Evolutionary conservation across 2,797 vertebrate species (phyloP), one percentile per base, ranked within the genome.

Genomic region (Neosalanx taihuensis): DNA sequence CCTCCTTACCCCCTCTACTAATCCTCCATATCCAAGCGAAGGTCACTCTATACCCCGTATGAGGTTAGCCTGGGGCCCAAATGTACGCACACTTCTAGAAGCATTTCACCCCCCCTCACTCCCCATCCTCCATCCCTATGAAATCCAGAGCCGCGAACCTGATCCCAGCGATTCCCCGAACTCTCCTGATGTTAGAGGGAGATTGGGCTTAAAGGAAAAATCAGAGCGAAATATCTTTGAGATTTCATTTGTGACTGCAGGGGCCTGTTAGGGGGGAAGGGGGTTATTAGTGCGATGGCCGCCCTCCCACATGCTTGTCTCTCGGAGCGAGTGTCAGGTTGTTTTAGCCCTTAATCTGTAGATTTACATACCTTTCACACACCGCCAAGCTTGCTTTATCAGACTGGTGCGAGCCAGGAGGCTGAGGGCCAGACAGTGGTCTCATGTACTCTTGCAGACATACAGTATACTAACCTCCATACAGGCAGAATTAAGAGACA

Each of bases 261-360:
- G 18, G 65, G n/a, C 15, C 20, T 10, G 53, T 30, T 10, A 26
- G 23, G 37, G 18, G 57, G 56, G 20, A 46, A 33, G 56, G n/a
- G 30, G 5, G 20, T 49, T 57, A 23, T 64, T 31, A 56, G 31
- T 56, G 41, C 15, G 51, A 56, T 56, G 61, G 18, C 6, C 31
- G 20, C 46, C 31, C 53, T 66, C 12, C 9, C 31, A 31, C 12
- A 49, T 31, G 33, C 63, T 35, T 56, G 31, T 56, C 64, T 72
- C 64, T 46, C 6, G 23, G 65, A 46, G 20, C 33, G 6, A 57
- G 31, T 65, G 64, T 58, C 13, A 13, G 49, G 70, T 71, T 64
- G 51, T 71, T 63, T 71, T 63, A 64, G 70, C 70, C 61, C 62
- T 58, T 71, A 29, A 71, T 71, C 70, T 64, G 26, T 56, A 23